phyloP scores from a whole-genome alignment of 2,113 vertebrate species.

The Campylomormyrus tamandua region DNA sequence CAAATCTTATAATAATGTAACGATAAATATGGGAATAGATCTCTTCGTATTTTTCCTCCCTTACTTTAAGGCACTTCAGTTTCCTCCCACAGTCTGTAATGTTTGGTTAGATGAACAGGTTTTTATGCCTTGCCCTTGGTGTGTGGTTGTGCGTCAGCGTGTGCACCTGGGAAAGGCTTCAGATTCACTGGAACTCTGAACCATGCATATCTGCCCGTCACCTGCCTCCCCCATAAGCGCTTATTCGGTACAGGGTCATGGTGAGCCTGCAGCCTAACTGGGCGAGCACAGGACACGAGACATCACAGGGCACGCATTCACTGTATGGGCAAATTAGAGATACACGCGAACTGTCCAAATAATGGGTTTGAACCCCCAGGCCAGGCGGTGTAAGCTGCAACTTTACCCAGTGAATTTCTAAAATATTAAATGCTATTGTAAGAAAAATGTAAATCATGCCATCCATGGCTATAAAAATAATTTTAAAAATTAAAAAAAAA shows the following conservation, averaged over 20 bases:
- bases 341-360: not conserved
- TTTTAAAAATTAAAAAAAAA: not conserved
- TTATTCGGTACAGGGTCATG: not conserved
- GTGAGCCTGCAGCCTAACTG: not conserved
- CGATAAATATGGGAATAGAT: not conserved
- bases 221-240: not conserved
- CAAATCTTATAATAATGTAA: not conserved
- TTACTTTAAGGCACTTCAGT: not conserved
- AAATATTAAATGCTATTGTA: not conserved
- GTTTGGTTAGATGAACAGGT: not conserved
- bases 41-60: not conserved
- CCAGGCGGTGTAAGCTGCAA: not conserved
- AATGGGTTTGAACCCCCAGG: not conserved
- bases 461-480: not conserved
- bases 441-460: not conserved
- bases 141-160: not conserved
- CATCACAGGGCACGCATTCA: not conserved
- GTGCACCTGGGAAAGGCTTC: not conserved
- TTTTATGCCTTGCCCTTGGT: not conserved
- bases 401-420: not conserved
- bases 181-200: not conserved
- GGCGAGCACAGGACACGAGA: not conserved
- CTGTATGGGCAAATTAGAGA: not conserved
- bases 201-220: not conserved
- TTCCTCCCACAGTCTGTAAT: not conserved